phyloP scores from a whole-genome alignment of 2,797 vertebrate species.

The Streptopelia turtur region DNA sequence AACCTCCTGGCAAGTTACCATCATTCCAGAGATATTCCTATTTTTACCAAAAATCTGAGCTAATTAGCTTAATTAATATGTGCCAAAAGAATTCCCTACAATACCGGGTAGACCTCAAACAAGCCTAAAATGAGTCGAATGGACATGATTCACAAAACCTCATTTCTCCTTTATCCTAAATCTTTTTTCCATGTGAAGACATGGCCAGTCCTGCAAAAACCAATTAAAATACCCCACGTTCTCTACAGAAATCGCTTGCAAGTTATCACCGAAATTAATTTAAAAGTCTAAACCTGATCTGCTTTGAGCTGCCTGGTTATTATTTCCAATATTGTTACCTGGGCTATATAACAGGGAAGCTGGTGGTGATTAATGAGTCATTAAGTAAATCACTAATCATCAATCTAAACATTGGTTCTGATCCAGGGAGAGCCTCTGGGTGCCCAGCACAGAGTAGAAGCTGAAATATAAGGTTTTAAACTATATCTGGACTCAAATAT shows the following conservation, averaged over 20 bases:
- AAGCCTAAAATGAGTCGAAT: not conserved
- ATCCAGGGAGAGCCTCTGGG: not conserved
- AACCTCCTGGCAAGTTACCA: not conserved
- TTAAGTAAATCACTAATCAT: not conserved
- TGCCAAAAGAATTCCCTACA: not conserved
- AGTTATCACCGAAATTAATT: not conserved
- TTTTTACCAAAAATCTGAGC: not conserved
- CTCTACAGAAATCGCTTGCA: not conserved
- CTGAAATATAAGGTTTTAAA: not conserved
- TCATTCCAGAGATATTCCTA: not conserved
- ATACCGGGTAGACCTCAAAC: not conserved
- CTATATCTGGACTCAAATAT: not conserved
- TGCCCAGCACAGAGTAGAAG: not conserved
- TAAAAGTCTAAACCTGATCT: not conserved
- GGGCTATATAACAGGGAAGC: not conserved
- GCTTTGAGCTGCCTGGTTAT: not conserved
- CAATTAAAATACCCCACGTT: not conserved
- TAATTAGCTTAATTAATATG: not conserved
- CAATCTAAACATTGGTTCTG: not conserved
- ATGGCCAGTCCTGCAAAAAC: not conserved
- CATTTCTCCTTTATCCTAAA: not conserved
- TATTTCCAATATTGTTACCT: not conserved
- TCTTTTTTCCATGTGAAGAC: rapidly evolving
- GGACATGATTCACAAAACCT: not conserved
- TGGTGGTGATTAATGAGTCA: not conserved